Conservation (phyloP, 2,113 vertebrate genomes). For the Polypterus bichir region DNA sequence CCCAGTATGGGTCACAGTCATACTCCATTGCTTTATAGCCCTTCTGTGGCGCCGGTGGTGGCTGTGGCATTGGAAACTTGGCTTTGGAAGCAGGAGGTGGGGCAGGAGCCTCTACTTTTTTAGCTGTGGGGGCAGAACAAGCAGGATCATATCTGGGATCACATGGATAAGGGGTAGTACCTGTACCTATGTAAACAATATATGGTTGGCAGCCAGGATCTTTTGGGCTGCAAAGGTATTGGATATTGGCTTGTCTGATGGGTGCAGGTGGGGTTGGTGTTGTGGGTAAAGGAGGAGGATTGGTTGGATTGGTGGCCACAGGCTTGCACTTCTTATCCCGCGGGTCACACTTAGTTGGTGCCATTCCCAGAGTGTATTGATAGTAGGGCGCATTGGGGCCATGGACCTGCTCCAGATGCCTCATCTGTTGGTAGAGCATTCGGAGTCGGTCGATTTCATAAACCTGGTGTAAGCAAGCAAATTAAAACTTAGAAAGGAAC, state of each 20-base stretch:
- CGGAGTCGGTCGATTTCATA: constrained; percentile 61
- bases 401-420: constrained; percentile 46
- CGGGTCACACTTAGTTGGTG: constrained; percentile 39
- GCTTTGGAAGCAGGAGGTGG: constrained; percentile 23
- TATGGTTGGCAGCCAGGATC: constrained; percentile 56
- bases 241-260: constrained; percentile 43
- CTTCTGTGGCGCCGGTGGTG: constrained; percentile 22
- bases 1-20: constrained; percentile 62
- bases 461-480: constrained; percentile 32
- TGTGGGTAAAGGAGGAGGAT: constrained; percentile 26
- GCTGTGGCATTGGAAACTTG: constrained; percentile 23
- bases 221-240: constrained; percentile 49
- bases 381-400: constrained; percentile 51
- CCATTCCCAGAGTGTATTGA: constrained; percentile 50
- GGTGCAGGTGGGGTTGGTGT: constrained; percentile 18
- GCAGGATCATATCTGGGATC: constrained; percentile 52
- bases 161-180: constrained; percentile 47
- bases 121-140: constrained; percentile 24
- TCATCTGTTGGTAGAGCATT: constrained; percentile 63
- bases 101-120: constrained; percentile 1
- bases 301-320: neutral
- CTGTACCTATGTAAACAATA: constrained; percentile 54
- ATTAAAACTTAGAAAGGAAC: neutral
- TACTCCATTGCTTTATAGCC: constrained; percentile 51
- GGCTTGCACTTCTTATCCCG: constrained; percentile 45